phyloP scores from a whole-genome alignment of 64 coral and sea anemone genomes.

The Catalaphyllia jardinei region DNA sequence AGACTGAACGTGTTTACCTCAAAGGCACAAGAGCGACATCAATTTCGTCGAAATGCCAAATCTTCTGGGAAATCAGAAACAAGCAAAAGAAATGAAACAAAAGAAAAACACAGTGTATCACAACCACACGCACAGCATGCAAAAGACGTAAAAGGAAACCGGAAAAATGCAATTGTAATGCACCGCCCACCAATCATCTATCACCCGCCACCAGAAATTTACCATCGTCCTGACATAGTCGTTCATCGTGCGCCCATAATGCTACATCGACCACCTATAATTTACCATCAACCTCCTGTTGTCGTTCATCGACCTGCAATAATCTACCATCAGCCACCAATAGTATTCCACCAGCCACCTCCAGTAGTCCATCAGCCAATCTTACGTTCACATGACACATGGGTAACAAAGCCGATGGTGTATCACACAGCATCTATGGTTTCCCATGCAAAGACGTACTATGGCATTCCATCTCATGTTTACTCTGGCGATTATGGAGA shows the following conservation, averaged over 20 bases:
- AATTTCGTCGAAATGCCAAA: constrained; percentile 51
- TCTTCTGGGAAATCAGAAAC: constrained; percentile 12
- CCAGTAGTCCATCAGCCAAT: constrained; percentile 93
- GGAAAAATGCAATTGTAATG: constrained; percentile 90
- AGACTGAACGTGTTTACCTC: neutral
- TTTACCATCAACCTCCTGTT: constrained; percentile 97
- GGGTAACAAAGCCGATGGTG: constrained; percentile 70
- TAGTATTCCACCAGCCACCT: constrained; percentile 97
- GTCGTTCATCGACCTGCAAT: constrained; percentile 96
- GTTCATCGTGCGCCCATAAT: constrained; percentile 95
- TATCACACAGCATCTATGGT: constrained; percentile 64
- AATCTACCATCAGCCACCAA: constrained; percentile 91
- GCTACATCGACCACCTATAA: constrained; percentile 89
- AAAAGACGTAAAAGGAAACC: constrained; percentile 73
- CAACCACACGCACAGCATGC: constrained; percentile 57
- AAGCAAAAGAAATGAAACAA: constrained; percentile 19
- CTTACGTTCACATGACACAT: constrained; percentile 88
- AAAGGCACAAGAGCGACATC: neutral
- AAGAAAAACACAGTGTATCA: neutral
- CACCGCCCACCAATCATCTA: constrained; percentile 99
- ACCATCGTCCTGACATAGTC: constrained; percentile 94
- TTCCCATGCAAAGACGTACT: constrained; percentile 67
- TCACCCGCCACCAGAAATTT: constrained; percentile 96
- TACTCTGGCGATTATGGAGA: constrained; percentile 39
- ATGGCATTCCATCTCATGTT: constrained; percentile 76